phyloP scores from a whole-genome alignment of 2,113 vertebrate genomes.

The Pipa parva region DNA sequence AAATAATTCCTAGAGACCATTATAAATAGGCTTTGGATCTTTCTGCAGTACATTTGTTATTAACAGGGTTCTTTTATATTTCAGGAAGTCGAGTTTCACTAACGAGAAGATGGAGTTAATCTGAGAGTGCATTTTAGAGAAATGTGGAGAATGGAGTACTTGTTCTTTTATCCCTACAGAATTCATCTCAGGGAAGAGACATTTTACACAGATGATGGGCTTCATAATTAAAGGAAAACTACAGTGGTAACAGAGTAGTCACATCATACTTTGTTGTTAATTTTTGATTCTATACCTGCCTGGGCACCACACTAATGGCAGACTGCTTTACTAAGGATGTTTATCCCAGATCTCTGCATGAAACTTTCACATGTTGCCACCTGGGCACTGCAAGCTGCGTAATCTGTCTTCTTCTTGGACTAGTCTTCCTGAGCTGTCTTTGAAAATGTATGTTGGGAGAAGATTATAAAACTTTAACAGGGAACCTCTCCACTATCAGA shows the following conservation, averaged over 20 bases:
- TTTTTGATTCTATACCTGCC: not conserved
- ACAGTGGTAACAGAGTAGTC: not conserved
- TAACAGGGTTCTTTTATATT: conserved; percentile 5
- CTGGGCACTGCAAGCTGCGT: not conserved
- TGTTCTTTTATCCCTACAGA: conserved; percentile 59
- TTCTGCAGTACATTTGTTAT: not conserved
- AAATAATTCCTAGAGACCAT: conserved; percentile 15
- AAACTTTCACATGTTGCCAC: not conserved
- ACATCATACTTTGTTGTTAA: not conserved
- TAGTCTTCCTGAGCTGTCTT: not conserved
- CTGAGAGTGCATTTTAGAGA: not conserved
- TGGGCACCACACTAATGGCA: not conserved
- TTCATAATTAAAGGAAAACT: conserved; percentile 19
- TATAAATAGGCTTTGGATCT: not conserved
- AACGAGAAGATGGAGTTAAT: conserved; percentile 16
- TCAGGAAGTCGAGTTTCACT: conserved; percentile 36
- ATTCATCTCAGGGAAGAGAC: conserved; percentile 81
- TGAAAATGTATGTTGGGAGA: not conserved
- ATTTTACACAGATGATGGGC: conserved; percentile 92
- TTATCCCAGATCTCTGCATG: not conserved
- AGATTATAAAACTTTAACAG: not conserved
- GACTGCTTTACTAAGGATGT: not conserved
- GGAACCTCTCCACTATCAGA: not conserved
- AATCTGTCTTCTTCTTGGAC: not conserved
- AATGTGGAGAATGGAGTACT: not conserved